Base-by-base conservation (phyloP, 2,888 invertebrate species). In the Agrilus cyanescens region DNA sequence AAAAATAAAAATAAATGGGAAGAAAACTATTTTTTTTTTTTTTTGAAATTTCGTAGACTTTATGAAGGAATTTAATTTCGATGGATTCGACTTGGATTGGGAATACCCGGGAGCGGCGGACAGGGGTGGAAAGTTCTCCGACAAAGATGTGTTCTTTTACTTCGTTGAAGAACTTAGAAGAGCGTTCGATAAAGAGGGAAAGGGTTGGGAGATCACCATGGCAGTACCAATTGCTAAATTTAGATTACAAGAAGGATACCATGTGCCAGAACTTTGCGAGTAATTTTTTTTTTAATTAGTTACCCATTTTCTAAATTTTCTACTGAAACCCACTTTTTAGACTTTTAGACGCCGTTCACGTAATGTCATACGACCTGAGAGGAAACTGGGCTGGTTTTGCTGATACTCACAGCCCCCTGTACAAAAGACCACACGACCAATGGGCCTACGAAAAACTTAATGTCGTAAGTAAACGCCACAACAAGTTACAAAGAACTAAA, bases 371-470 rank as follows among this genome's bases (percentile, higher is more conserved):
- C 61, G 88, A 88, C 65, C 71, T 88, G 37, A 74, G 88, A 46
- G 88, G 88, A 10, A 88, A 87, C 62, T 90, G 90, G 90, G 89
- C 85, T 1, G 90, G 90, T 12, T 89, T 89, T 58, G 89, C 90
- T 1, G 90, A 91, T 58, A 81, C 83, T 0, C 91, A 91, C 61
- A 89, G 89, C 55, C 86, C 90, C 1, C 69, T 91, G 1, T 88
- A 87, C 63, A 85, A 80, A 58, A 73, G 91, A 36, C 84, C 87
- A 0, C 85, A 86, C 57, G 90, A 91, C 63, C 87, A 89, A 60
- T 89, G 82, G 73, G 88, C 87, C 14, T 90, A 89, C 58, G 89
- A 88, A 59, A 85, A 82, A 63, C 75, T 91, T 18, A 91, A 91
- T 63, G 90, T 91, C 63, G 89, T 88, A 69, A 68, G 82, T 75